Evolutionary conservation across 1,140 invertebrate species (phyloP).

Genomic region (Pseudomyrmex gracilis): DNA sequence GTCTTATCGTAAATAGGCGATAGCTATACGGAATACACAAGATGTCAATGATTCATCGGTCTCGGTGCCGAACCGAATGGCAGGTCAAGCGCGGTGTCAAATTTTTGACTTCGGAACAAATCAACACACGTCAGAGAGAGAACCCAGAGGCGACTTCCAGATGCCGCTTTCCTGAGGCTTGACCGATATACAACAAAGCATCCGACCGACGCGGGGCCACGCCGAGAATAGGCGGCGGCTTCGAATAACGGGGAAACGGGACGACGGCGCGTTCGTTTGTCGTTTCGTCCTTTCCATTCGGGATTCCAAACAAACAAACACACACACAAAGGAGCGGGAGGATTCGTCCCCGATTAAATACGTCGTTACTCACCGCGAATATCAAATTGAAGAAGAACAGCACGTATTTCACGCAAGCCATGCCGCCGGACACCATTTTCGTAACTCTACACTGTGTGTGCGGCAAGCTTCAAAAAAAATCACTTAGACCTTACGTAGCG

Average conservation of each 20-base stretch:
- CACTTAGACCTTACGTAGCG: constrained; percentile 11
- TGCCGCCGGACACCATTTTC: constrained; percentile 90
- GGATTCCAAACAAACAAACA: neutral
- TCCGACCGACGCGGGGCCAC: constrained; percentile 9
- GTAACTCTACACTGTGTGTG: constrained; percentile 46
- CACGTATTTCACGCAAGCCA: constrained; percentile 93
- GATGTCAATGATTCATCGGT: constrained; percentile 11
- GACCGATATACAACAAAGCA: constrained; percentile 44
- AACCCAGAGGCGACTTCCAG: neutral
- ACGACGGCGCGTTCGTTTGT: neutral
- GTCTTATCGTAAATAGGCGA: too few species aligned
- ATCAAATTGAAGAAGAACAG: constrained; percentile 94
- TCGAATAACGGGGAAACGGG: neutral
- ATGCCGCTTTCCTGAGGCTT: neutral
- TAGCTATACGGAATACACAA: too few species aligned
- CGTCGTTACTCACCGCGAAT: constrained; percentile 90
- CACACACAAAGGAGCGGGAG: neutral
- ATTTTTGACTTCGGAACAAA: neutral
- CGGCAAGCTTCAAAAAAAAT: neutral
- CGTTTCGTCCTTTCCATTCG: neutral
- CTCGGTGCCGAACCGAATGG: neutral
- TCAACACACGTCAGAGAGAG: constrained; percentile 7
- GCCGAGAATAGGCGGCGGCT: constrained; percentile 25
- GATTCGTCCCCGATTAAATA: neutral
- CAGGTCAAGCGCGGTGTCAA: neutral